Conservation (phyloP, 2,797 vertebrate species). For the Scarus forsteni region DNA sequence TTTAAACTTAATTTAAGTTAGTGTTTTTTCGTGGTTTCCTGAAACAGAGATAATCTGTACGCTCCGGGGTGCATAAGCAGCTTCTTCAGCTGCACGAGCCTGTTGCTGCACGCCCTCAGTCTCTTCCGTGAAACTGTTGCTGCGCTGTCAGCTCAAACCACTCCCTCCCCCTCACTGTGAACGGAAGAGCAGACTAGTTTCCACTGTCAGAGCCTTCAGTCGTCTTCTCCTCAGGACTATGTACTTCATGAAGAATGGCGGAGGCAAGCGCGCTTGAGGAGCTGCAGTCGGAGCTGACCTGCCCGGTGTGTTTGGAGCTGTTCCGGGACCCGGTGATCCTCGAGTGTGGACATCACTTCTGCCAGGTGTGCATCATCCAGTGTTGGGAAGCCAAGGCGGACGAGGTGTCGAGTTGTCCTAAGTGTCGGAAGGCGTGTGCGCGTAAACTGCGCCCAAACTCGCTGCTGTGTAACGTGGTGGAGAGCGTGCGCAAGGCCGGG, state of each 20-base stretch:
- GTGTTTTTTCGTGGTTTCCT: neutral
- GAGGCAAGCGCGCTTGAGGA: slow-evolving; percentile 79
- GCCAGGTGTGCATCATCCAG: slow-evolving; percentile 80
- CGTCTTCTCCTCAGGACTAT: slow-evolving; percentile 34
- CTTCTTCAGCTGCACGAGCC: slow-evolving; percentile 7
- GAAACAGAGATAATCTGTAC: neutral
- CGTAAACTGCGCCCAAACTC: slow-evolving; percentile 80
- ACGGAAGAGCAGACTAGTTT: slow-evolving; percentile 22
- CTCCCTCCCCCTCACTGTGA: slow-evolving; percentile 37
- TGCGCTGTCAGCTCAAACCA: slow-evolving; percentile 42
- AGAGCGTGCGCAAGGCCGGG: slow-evolving; percentile 78
- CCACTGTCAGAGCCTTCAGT: slow-evolving; percentile 7
- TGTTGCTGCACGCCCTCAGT: slow-evolving; percentile 51
- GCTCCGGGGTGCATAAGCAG: neutral
- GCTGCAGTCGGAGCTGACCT: slow-evolving; percentile 82
- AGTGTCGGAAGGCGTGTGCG: slow-evolving; percentile 79
- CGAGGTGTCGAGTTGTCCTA: slow-evolving; percentile 77
- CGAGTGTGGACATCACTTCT: slow-evolving; percentile 85
- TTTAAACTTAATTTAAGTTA: no score
- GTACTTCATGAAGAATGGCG: slow-evolving; percentile 67
- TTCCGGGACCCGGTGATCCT: slow-evolving; percentile 83
- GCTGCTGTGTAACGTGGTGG: slow-evolving; percentile 83
- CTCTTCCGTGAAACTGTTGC: slow-evolving; percentile 32
- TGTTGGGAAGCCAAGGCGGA: slow-evolving; percentile 82
- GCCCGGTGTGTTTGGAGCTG: slow-evolving; percentile 83